These are phyloP conservation scores for Martes martes DNA, from an alignment of 2,113 vertebrate species.

Conservation along the genomic window DNA sequence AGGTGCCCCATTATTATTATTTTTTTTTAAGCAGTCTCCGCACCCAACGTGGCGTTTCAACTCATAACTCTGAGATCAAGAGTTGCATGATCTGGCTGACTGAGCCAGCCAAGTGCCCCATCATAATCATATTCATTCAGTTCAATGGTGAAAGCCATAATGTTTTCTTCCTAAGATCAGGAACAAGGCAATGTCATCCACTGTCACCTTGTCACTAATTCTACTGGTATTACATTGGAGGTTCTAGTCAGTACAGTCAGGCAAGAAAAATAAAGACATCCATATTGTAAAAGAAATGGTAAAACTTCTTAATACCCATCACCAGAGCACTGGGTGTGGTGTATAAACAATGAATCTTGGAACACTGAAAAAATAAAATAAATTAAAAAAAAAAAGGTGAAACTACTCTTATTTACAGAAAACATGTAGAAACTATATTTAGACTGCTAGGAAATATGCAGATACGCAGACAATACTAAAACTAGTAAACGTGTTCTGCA, in stretches of 20 bases:
- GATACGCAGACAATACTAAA: not conserved
- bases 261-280: not conserved
- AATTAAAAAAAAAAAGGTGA: too few species aligned
- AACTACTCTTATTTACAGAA: not conserved
- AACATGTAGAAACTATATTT: not conserved
- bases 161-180: not conserved
- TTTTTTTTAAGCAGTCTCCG: not conserved
- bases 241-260: not conserved
- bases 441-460: not conserved
- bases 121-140: not conserved
- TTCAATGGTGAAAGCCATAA: not conserved
- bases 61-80: not conserved
- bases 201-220: not conserved
- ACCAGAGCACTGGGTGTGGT: too few species aligned
- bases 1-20: not conserved
- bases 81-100: not conserved
- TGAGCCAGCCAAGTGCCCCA: not conserved
- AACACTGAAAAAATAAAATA: too few species aligned
- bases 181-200: not conserved
- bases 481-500: not conserved
- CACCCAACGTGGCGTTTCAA: not conserved
- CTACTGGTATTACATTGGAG: not conserved
- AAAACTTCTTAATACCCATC: too few species aligned
- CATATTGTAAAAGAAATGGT: not conserved
- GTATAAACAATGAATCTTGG: too few species aligned